Base-by-base conservation (phyloP, 2,797 vertebrate species). In the Craterocephalus amniculus region DNA sequence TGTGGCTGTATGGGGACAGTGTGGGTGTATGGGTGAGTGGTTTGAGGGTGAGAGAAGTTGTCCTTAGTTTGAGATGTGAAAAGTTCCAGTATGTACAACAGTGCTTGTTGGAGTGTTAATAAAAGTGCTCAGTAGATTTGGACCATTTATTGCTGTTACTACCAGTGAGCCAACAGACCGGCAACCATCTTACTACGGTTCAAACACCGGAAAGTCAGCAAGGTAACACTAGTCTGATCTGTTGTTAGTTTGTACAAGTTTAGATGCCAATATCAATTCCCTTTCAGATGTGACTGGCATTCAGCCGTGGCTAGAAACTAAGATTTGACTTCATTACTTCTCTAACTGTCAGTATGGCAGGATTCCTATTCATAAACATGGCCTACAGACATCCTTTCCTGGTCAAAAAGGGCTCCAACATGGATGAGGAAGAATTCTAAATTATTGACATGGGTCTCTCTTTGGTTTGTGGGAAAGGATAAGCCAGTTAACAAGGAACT, bases 401-500 rank as follows among this genome's bases (percentile, higher is more conserved):
- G 18, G 8, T 45, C 18, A 20, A 45, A 45, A 45, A 45, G 6
- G 18, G n/a, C n/a, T 20, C 7, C 12, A 45, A 18, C 18, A 24
- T 4, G 2, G 22, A 1, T 10, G 24, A 49, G 2, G n/a, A 11
- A 34, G 9, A 49, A 12, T 24, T 24, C 10, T 49, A 4, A 49
- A 49, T 24, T 9, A 49, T 4, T 12, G 9, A 49, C 8, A n/a
- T 11, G 10, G 10, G 18, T 24, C 48, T 49, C 4, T 38, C 58
- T 81, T 69, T 71, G 83, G 45, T 56, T 62, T 68, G 26, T 56
- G 72, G 45, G 66, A 57, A 48, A 45, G n/a, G 65, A 74, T 62
- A 55, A 80, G 45, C 70, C 26, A 57, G 67, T 45, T 56, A 52
- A 76, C 52, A 26, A 34, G 66, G 35, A 57, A 45, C 63, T 63